Conservation (phyloP, 2,797 vertebrate genomes). For the Pangasius mekongensis region DNA sequence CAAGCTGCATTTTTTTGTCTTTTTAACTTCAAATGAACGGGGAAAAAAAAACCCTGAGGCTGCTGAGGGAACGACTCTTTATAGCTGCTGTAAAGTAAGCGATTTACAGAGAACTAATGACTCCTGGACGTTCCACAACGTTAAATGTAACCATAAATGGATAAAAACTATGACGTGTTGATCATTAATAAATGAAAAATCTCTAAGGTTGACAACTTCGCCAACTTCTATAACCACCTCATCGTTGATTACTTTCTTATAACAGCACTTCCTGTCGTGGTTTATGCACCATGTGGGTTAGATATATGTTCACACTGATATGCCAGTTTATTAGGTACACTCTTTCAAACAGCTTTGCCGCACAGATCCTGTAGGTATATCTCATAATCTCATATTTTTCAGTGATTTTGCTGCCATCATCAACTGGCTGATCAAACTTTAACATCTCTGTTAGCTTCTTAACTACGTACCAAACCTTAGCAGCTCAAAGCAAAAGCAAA, state of each 20-base stretch:
- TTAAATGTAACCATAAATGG: neutral
- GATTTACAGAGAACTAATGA: neutral
- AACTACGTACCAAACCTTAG: neutral
- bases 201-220: neutral
- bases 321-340: neutral
- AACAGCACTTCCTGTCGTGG: neutral
- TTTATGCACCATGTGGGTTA: neutral
- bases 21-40: neutral
- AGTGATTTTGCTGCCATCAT: too few relatives aligned
- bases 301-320: neutral
- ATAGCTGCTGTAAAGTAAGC: neutral
- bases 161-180: neutral
- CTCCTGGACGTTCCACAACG: neutral
- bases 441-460: neutral
- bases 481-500: neutral
- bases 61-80: neutral
- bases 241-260: too few relatives aligned
- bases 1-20: neutral
- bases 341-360: neutral
- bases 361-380: neutral
- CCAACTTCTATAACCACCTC: neutral
- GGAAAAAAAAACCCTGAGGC: too few relatives aligned
- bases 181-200: neutral
- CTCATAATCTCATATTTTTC: neutral
- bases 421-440: neutral